Evolutionary conservation across 1,140 invertebrate species (phyloP), one percentile per base, ranked within the genome.

Genomic region (Chymomyza costata): DNA sequence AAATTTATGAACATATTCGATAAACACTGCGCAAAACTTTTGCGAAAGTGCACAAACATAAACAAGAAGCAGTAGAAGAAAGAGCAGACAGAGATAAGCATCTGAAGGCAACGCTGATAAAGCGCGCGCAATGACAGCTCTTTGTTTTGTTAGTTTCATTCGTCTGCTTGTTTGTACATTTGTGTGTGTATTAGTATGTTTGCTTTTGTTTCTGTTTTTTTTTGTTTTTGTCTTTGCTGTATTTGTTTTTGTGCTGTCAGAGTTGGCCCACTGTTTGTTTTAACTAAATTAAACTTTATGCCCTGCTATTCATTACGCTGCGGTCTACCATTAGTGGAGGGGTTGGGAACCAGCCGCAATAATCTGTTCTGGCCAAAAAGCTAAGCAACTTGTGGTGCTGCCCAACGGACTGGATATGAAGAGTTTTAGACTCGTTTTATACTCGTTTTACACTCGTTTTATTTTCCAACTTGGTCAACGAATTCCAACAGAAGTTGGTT

Each of bases 201-300:
- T 64, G 44, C 43, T 44, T 62, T n/a, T 43, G 21, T 48, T 53
- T 44, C 54, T 25, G 3, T 25, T 5, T 8, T 25, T 5, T 3
- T 25, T 25, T 21, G 28, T 13, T 14, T 11, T 13, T 13, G 16
- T 6, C 18, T 13, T n/a, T n/a, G n/a, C n/a, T n/a, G n/a, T n/a
- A n/a, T n/a, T n/a, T n/a, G n/a, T n/a, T n/a, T n/a, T n/a, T n/a
- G n/a, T n/a, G n/a, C n/a, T n/a, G n/a, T n/a, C 17, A 8, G 19
- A 43, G 30, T 28, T 18, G 14, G 32, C 43, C 48, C 37, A 39
- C 45, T 41, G 30, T 48, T 55, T 49, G 48, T 56, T 44, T 61
- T 43, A 44, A 28, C 47, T 21, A 80, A 78, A 67, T 78, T 59
- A 78, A 78, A 78, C 57, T 78, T 78, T 78, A 78, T 80, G 71